A percentile compares a stretch with the other conserved stretches of the same genome.
Conservation (phyloP, 1,140 invertebrate species). For the Drosophila auraria region DNA sequence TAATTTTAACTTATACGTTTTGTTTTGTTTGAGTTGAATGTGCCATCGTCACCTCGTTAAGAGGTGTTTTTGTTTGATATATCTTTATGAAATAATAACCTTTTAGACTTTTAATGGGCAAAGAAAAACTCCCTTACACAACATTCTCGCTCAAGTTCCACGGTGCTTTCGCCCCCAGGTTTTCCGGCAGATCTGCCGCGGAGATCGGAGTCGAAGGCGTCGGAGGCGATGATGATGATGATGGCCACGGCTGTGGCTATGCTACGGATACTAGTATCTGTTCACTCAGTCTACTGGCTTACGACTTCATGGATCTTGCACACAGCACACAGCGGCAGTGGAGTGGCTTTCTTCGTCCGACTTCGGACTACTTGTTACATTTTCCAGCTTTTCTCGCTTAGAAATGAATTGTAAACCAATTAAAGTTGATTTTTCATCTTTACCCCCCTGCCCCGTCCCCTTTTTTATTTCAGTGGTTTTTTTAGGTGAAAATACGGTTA, state of each 20-base stretch:
- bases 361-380: slow-evolving; percentile 71
- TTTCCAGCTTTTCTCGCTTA: slow-evolving; percentile 73
- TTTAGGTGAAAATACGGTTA: slow-evolving; percentile 78
- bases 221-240: slow-evolving; percentile 21
- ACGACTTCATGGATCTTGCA: slow-evolving; percentile 77
- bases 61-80: too few species aligned
- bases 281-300: slow-evolving; percentile 66
- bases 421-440: slow-evolving; percentile 77
- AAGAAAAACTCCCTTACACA: too few species aligned
- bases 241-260: slow-evolving; percentile 26
- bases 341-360: slow-evolving; percentile 67
- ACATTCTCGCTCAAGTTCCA: slow-evolving; percentile 6
- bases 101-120: too few species aligned
- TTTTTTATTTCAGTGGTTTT: slow-evolving; percentile 41
- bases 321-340: slow-evolving; percentile 21
- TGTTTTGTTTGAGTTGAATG: too few species aligned
- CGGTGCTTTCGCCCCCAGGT: slow-evolving; percentile 47
- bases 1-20: too few species aligned
- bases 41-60: too few species aligned
- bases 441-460: slow-evolving; percentile 14
- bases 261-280: slow-evolving; percentile 43
- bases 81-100: too few species aligned
- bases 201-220: slow-evolving; percentile 32
- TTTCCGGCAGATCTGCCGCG: slow-evolving; percentile 4
- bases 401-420: slow-evolving; percentile 82